Percentiles rank a stretch among this genome's conserved stretches.
Evolutionary conservation across 2,797 vertebrate genomes (phyloP).

Genomic region (Pangasius mekongensis): DNA sequence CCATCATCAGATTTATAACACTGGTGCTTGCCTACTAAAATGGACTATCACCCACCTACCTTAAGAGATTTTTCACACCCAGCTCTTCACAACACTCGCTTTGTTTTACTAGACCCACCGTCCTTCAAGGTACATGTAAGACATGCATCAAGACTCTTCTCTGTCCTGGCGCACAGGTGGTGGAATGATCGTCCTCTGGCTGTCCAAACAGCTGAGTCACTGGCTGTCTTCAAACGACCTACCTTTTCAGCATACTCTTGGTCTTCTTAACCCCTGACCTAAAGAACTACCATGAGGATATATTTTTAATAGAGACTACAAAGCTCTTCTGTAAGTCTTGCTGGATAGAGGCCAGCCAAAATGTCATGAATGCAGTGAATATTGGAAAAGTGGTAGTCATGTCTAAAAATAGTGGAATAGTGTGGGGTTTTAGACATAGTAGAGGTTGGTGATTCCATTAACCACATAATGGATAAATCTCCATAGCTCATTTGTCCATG

Average conservation of each 20-base stretch:
- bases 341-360: background rate
- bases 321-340: background rate
- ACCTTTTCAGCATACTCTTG: background rate
- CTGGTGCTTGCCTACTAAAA: background rate
- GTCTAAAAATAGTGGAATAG: background rate
- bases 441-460: slow-evolving; percentile 35
- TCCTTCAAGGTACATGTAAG: background rate
- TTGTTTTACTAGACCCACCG: background rate
- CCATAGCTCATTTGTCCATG: slow-evolving; percentile 21
- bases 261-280: background rate
- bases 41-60: background rate
- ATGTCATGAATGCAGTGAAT: background rate
- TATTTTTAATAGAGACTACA: background rate
- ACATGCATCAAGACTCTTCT: background rate
- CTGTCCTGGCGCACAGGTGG: background rate
- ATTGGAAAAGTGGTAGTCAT: background rate
- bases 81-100: background rate
- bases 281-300: background rate
- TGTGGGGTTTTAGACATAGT: slow-evolving; percentile 2
- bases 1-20: background rate
- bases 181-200: background rate
- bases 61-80: background rate
- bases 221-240: background rate
- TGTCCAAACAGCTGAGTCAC: background rate
- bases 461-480: slow-evolving; percentile 25